Conservation (phyloP, 2,888 invertebrate genomes). For the Eustalomyia histrio region DNA sequence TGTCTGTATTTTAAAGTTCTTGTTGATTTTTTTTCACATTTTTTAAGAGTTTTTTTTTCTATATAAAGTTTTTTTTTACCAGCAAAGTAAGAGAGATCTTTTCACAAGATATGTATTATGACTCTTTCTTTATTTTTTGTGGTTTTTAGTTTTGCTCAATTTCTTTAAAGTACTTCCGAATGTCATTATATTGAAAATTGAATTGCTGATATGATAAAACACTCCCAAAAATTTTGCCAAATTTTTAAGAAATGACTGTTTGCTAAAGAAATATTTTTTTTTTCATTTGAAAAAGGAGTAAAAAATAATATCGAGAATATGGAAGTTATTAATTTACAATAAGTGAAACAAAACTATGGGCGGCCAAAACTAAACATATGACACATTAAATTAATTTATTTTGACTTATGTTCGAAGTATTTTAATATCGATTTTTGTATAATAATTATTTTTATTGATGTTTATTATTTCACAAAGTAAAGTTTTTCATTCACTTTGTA, state of each 20-base stretch:
- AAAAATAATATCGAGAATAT: neutral
- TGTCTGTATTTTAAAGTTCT: constrained; percentile 40
- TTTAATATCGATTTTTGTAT: no score
- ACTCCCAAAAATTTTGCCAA: constrained; percentile 24
- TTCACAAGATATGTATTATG: constrained; percentile 24
- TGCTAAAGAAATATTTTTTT: neutral
- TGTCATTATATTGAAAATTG: constrained; percentile 31
- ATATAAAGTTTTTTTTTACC: neutral
- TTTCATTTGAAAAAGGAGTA: neutral
- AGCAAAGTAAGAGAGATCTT: constrained; percentile 45
- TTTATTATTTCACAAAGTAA: no score
- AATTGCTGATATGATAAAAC: constrained; percentile 24
- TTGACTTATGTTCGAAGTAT: no score
- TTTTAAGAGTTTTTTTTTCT: constrained; percentile 31
- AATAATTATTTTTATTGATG: no score
- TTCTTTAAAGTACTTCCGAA: constrained; percentile 47
- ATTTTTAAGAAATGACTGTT: constrained; percentile 11
- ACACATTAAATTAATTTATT: no score
- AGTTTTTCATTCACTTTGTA: no score
- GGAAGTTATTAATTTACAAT: no score
- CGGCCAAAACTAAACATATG: no score
- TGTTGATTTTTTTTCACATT: constrained; percentile 12
- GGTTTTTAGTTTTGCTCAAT: constrained; percentile 8
- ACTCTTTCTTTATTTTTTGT: constrained; percentile 38
- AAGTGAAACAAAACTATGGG: no score